These are phyloP conservation scores for Dipodomys merriami DNA, from an alignment of 2,113 vertebrate genomes.

Conservation along the genomic window DNA sequence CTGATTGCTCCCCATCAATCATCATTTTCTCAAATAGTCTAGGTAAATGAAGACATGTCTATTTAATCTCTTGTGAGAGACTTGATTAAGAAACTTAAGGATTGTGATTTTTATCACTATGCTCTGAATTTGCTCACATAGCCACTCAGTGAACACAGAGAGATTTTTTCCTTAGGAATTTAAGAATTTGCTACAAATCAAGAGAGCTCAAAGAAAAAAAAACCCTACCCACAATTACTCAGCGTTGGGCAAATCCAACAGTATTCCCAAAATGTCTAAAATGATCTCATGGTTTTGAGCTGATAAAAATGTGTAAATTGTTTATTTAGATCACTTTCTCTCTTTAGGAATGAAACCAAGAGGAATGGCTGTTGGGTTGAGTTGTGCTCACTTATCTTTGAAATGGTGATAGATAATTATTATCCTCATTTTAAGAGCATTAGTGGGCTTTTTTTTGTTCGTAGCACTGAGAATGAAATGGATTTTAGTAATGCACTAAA, in stretches of 20 bases:
- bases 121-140: neutral
- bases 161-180: neutral
- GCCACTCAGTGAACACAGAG: neutral
- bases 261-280: neutral
- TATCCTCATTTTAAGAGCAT: constrained; percentile 26
- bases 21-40: neutral
- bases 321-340: neutral
- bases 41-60: neutral
- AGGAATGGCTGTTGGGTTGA: neutral
- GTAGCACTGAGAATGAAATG: constrained; percentile 48
- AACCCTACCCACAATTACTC: neutral
- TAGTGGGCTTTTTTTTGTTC: neutral
- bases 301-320: neutral
- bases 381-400: constrained; percentile 16
- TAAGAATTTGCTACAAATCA: neutral
- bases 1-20: too few species aligned
- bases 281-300: neutral
- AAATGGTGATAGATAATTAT: constrained; percentile 29
- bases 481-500: constrained; percentile 43
- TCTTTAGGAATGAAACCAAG: constrained; percentile 27
- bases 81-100: neutral
- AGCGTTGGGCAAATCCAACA: neutral
- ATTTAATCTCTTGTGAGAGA: neutral
- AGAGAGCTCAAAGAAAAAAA: neutral
- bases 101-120: neutral